These are phyloP conservation scores for Dascyllus trimaculatus DNA, from an alignment of 2,113 vertebrate species.

Conservation along the genomic window DNA sequence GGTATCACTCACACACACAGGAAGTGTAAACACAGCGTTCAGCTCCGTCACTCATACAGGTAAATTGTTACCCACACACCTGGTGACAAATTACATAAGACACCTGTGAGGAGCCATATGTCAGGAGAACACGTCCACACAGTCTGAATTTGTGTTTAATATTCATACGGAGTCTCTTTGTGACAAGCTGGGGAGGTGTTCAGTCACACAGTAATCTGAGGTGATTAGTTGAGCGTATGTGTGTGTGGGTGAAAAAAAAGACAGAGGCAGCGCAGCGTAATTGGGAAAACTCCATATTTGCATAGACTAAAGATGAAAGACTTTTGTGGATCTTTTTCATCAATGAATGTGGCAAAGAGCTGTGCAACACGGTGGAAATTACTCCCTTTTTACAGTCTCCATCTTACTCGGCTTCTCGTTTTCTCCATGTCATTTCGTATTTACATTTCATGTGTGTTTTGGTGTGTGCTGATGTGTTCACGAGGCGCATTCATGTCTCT, in stretches of 20 bases:
- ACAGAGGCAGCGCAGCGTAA: slow-evolving; percentile 4
- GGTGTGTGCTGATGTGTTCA: not conserved
- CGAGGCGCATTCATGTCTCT: not conserved
- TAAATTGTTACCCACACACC: slow-evolving; percentile 30
- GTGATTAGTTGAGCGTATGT: slow-evolving; percentile 42
- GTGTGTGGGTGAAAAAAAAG: not conserved
- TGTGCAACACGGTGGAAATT: not conserved
- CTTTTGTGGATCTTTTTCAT: slow-evolving; percentile 32
- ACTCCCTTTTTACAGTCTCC: not conserved
- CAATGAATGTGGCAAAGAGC: slow-evolving; percentile 10
- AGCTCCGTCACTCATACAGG: slow-evolving; percentile 32
- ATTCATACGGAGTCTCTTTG: slow-evolving; percentile 33
- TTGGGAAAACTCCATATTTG: slow-evolving; percentile 47
- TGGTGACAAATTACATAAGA: slow-evolving; percentile 38
- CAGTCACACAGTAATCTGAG: slow-evolving; percentile 51
- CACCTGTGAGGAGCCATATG: slow-evolving; percentile 31
- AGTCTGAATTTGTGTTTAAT: slow-evolving; percentile 35
- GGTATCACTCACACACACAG: slow-evolving; percentile 15
- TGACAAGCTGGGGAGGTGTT: slow-evolving; percentile 31
- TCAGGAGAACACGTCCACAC: slow-evolving; percentile 18
- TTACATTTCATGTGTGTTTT: slow-evolving; percentile 29
- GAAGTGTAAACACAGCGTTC: not conserved
- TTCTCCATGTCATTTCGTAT: slow-evolving; percentile 9
- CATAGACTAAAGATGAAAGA: slow-evolving; percentile 44
- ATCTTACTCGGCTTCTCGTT: not conserved